Percentiles rank a stretch among this genome's conserved stretches.
Evolutionary conservation across 1,140 invertebrate species (phyloP).

Genomic region (Dreissena polymorpha): DNA sequence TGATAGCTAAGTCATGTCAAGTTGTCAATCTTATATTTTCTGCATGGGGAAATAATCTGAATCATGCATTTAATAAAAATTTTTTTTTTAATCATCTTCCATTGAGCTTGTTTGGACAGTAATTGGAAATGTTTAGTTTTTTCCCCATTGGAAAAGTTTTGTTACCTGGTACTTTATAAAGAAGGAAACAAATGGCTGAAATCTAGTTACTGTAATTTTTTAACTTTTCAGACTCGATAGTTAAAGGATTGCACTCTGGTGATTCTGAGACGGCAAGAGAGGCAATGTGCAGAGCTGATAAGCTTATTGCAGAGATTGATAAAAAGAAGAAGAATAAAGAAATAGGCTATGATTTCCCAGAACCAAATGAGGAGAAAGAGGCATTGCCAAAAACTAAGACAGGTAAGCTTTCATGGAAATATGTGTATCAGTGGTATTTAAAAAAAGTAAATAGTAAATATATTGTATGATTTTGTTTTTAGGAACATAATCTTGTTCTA

Average conservation of each 20-base stretch:
- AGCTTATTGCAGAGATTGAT: slow-evolving; percentile 60
- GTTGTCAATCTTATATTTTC: no score
- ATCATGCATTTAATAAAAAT: no score
- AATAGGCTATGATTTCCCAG: slow-evolving; percentile 38
- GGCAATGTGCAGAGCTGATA: slow-evolving; percentile 72
- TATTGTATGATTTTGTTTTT: no score
- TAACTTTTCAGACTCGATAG: slow-evolving; percentile 64
- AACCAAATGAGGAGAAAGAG: slow-evolving; percentile 57
- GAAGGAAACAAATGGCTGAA: no score
- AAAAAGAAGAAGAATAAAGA: slow-evolving; percentile 51
- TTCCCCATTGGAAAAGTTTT: no score
- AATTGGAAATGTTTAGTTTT: no score
- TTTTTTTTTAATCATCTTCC: no score
- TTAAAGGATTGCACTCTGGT: slow-evolving; percentile 71
- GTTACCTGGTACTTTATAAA: no score
- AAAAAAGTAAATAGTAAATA: neutral
- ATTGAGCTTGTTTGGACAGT: no score
- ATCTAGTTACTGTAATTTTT: neutral
- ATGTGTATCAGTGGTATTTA: neutral
- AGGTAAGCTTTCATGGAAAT: slow-evolving; percentile 49
- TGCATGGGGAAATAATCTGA: no score
- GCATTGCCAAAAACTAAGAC: slow-evolving; percentile 69
- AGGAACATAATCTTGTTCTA: no score
- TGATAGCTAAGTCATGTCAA: no score
- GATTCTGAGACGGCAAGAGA: slow-evolving; percentile 64